Evolutionary conservation across 1,140 invertebrate species (phyloP).

Genomic region (Drosophila sechellia): DNA sequence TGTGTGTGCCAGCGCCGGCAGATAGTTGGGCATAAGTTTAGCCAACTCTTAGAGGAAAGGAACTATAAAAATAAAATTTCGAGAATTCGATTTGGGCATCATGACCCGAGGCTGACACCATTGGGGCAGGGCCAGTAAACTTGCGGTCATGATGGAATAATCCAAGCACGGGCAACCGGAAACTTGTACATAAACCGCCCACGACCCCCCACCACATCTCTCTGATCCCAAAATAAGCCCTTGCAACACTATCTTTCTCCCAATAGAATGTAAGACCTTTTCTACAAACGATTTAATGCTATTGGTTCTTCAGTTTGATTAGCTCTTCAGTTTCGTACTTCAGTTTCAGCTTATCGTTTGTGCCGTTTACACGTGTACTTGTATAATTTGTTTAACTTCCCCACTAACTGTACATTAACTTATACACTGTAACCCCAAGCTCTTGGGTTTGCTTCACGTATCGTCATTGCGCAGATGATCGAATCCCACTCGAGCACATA

Average conservation of each 20-base stretch:
- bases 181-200: conserved; percentile 38
- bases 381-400: conserved; percentile 19
- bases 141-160: conserved; percentile 32
- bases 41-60: conserved; percentile 21
- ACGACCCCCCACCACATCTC: conserved; percentile 10
- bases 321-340: conserved; percentile 34
- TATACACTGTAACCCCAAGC: conserved; percentile 82
- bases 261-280: conserved; percentile 19
- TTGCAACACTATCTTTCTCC: conserved; percentile 5
- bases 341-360: conserved; percentile 53
- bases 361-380: conserved; percentile 35
- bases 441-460: conserved; percentile 77
- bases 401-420: conserved; percentile 59
- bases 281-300: conserved; percentile 45
- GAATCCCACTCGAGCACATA: conserved; percentile 24
- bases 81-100: conserved; percentile 61
- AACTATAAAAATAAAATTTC: conserved; percentile 39
- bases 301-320: conserved; percentile 43
- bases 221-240: conserved; percentile 2
- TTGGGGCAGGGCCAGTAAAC: conserved; percentile 37
- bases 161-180: conserved; percentile 1
- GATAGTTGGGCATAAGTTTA: conserved; percentile 59
- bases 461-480: conserved; percentile 68
- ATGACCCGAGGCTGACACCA: conserved; percentile 39
- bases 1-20: conserved; percentile 24